A percentile compares a stretch with the other conserved stretches of the same genome.
Conservation (phyloP, 2,888 invertebrate species). For the Cataglyphis rosenhaueri region DNA sequence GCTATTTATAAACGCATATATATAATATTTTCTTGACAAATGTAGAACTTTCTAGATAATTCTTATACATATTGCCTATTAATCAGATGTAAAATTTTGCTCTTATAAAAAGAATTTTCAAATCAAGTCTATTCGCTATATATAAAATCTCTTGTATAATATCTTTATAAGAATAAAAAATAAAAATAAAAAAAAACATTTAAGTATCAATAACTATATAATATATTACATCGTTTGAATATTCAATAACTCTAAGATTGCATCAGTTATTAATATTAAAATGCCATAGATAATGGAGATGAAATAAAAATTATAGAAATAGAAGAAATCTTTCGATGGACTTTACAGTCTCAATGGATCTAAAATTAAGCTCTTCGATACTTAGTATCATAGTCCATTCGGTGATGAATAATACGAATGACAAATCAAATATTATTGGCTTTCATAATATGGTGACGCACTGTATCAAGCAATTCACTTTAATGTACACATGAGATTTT, state of each 20-base stretch:
- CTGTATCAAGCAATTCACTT: constrained; percentile 53
- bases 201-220: neutral
- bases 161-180: constrained; percentile 12
- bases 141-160: neutral
- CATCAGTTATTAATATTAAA: neutral
- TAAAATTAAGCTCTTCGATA: neutral
- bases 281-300: neutral
- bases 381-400: neutral
- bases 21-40: neutral
- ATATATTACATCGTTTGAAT: neutral
- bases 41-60: constrained; percentile 42
- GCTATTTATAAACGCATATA: constrained; percentile 22
- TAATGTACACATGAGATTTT: constrained; percentile 50
- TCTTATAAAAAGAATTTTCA: neutral
- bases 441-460: constrained; percentile 41
- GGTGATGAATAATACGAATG: constrained; percentile 10
- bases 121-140: neutral
- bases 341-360: neutral
- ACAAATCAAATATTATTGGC: constrained; percentile 40
- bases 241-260: too few relatives aligned
- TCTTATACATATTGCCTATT: neutral
- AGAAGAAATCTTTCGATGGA: neutral
- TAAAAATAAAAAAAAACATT: neutral
- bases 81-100: neutral
- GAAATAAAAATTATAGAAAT: neutral